Evolutionary conservation across 37 sponge, comb jelly and placozoan species (phyloP).

Genomic region (Bolinopsis microptera): DNA sequence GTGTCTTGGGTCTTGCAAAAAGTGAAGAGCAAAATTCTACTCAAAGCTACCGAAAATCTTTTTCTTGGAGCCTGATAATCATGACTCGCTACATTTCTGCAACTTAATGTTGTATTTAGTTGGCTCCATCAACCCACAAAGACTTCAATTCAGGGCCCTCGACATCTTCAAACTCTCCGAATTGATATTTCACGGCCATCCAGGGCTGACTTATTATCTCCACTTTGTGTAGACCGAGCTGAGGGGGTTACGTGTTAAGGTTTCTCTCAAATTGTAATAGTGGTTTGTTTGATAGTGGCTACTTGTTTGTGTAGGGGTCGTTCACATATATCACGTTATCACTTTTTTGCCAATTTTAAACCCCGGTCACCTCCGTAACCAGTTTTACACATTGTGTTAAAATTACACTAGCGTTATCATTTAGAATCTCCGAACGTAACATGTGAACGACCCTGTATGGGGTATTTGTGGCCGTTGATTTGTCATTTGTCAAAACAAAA

Average conservation of each 20-base stretch:
- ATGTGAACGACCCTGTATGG: too few relatives aligned
- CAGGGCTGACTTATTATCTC: conserved; percentile 5
- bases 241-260: neutral
- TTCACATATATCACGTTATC: too few relatives aligned
- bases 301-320: too few relatives aligned
- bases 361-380: too few relatives aligned
- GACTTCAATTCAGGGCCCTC: neutral
- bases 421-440: too few relatives aligned
- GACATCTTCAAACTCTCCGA: neutral
- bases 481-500: too few relatives aligned
- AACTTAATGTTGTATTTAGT: neutral
- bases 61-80: neutral
- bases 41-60: neutral
- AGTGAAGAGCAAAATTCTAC: neutral
- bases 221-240: conserved; percentile 5
- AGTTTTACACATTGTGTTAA: too few relatives aligned
- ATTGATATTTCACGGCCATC: neutral
- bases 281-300: too few relatives aligned
- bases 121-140: neutral
- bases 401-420: too few relatives aligned
- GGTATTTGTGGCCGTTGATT: too few relatives aligned
- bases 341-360: too few relatives aligned
- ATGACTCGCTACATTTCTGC: neutral
- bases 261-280: too few relatives aligned
- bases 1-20: neutral